Evolutionary conservation across 1,140 invertebrate species (phyloP).

Genomic region (Trachelipus rathkii): DNA sequence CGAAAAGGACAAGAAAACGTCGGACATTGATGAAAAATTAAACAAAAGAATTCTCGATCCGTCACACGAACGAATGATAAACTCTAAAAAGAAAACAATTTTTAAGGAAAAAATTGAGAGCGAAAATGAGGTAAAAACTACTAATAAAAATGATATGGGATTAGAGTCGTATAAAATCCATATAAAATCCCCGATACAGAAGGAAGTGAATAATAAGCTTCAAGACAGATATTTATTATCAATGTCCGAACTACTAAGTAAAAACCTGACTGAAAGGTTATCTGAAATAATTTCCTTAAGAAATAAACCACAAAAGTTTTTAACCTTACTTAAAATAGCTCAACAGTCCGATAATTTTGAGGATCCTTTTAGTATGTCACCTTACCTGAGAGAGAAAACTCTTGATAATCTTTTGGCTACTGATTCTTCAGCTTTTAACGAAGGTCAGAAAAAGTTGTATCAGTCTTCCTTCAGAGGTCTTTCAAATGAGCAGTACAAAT

Average conservation of each 20-base stretch:
- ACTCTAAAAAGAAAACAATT: background rate
- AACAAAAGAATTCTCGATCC: background rate
- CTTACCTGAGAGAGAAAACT: background rate
- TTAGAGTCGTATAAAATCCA: background rate
- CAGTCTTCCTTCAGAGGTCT: background rate
- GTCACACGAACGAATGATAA: background rate
- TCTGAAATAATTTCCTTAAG: background rate
- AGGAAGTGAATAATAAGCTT: background rate
- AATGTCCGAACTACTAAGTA: background rate
- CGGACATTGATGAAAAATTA: background rate
- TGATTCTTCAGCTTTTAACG: background rate
- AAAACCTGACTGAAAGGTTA: background rate
- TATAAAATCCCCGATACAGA: background rate
- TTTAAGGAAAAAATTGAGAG: background rate
- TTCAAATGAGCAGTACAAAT: conserved; percentile 1
- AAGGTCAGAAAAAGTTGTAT: background rate
- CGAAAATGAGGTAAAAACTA: background rate
- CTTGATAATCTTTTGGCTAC: background rate
- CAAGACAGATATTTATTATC: background rate
- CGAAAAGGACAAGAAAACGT: background rate
- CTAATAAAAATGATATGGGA: background rate
- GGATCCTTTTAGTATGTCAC: background rate
- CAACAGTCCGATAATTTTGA: background rate
- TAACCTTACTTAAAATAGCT: background rate
- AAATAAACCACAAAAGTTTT: conserved; percentile 4